These are phyloP conservation scores for Solea senegalensis DNA, from an alignment of 2,113 vertebrate genomes.

Conservation along the genomic window DNA sequence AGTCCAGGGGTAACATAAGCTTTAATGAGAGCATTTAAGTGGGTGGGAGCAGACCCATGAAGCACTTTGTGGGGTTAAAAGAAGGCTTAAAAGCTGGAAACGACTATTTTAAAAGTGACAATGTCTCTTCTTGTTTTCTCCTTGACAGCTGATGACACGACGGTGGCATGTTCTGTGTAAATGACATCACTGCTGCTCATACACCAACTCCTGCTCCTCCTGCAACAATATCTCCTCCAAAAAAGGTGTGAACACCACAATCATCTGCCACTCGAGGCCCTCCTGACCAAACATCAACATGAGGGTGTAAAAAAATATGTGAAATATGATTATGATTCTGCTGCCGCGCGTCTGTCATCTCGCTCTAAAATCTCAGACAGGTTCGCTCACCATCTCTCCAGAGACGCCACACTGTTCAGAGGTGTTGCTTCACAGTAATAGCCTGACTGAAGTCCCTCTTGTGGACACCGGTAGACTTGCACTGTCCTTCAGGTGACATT, in stretches of 20 bases:
- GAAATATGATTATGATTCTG: background rate
- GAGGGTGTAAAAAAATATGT: too few relatives aligned
- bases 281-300: slow-evolving; percentile 28
- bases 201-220: slow-evolving; percentile 3
- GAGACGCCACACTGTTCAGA: slow-evolving; percentile 9
- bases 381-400: background rate
- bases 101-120: background rate
- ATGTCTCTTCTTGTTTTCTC: background rate
- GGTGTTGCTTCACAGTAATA: slow-evolving; percentile 1
- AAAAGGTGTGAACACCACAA: slow-evolving; percentile 33
- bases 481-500: slow-evolving; percentile 38
- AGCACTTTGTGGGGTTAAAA: too few relatives aligned
- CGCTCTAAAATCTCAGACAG: slow-evolving; percentile 12
- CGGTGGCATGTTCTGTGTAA: slow-evolving; percentile 4
- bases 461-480: slow-evolving; percentile 66
- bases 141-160: slow-evolving; percentile 5
- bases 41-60: too few relatives aligned
- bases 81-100: too few relatives aligned
- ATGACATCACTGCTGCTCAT: background rate
- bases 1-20: too few relatives aligned
- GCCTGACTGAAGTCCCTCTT: slow-evolving; percentile 72
- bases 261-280: slow-evolving; percentile 23
- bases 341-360: background rate
- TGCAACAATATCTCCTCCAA: slow-evolving; percentile 25
- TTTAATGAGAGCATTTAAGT: too few relatives aligned